These are phyloP conservation scores for Zoanthus sansibaricus DNA, from an alignment of 92 coral and sea anemone genomes.

Conservation along the genomic window DNA sequence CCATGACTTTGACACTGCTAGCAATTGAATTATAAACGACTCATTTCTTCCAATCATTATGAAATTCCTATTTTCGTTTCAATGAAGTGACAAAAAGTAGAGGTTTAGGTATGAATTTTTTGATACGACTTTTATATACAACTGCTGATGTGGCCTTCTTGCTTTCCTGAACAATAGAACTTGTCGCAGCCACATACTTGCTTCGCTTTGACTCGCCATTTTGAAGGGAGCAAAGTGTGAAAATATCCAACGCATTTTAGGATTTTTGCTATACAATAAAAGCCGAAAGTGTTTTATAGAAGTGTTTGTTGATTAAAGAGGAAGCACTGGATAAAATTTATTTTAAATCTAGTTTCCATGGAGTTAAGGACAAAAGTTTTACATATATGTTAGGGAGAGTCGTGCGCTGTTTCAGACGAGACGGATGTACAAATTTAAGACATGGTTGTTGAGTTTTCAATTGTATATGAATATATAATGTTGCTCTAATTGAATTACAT, in stretches of 20 bases:
- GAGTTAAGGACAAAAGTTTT: constrained; percentile 18
- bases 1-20: neutral
- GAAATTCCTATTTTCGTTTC: neutral
- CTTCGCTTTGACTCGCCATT: too few species aligned
- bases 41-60: neutral
- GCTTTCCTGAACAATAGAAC: too few species aligned
- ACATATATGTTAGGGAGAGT: neutral
- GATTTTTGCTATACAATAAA: too few species aligned
- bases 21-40: neutral
- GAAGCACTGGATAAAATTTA: neutral
- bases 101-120: neutral
- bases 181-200: too few species aligned
- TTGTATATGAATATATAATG: constrained; percentile 54
- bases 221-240: too few species aligned
- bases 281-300: too few species aligned
- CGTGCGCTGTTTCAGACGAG: constrained; percentile 21
- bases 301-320: neutral
- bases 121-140: too few species aligned
- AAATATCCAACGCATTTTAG: too few species aligned
- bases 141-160: too few species aligned
- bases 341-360: constrained; percentile 25
- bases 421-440: neutral
- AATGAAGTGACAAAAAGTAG: neutral
- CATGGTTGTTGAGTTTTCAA: constrained; percentile 49
- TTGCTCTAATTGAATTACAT: constrained; percentile 64